Evolutionary conservation across 2,797 vertebrate species (phyloP).

Genomic region (Buphagus erythrorhynchus): DNA sequence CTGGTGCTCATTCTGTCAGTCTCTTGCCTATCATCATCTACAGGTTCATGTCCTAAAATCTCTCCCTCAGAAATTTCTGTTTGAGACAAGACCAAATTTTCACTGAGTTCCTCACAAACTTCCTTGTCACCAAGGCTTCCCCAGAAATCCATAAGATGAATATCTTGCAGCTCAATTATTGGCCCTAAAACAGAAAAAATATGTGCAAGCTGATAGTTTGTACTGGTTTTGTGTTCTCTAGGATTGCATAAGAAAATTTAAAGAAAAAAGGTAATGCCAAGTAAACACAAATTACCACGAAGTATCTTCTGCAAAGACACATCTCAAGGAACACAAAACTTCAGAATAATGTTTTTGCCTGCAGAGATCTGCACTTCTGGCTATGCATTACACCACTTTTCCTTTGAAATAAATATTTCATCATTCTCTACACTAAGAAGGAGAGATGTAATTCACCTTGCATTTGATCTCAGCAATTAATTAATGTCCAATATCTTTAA

Average conservation of each 20-base stretch:
- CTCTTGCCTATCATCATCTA: background rate
- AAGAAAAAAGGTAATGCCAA: background rate
- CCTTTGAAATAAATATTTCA: background rate
- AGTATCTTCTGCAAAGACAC: background rate
- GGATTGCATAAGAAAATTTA: background rate
- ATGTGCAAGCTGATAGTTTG: background rate
- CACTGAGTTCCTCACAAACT: conserved; percentile 18
- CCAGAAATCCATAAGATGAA: conserved; percentile 71
- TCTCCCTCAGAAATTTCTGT: background rate
- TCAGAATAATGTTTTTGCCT: background rate
- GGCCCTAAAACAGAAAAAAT: conserved; percentile 75
- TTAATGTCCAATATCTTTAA: background rate
- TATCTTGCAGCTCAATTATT: conserved; percentile 74
- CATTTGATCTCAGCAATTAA: background rate
- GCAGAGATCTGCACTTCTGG: background rate
- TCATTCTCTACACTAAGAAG: background rate
- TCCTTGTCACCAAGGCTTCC: conserved; percentile 53
- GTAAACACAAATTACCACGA: background rate
- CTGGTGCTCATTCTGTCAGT: background rate
- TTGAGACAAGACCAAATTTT: background rate
- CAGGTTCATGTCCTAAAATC: background rate
- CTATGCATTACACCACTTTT: background rate
- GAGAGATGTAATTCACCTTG: background rate
- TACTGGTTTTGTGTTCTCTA: background rate
- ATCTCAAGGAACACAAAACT: background rate